Percentiles rank a stretch among this genome's conserved stretches.
Evolutionary conservation across 2,113 vertebrate species (phyloP).

Genomic region (Peromyscus maniculatus): DNA sequence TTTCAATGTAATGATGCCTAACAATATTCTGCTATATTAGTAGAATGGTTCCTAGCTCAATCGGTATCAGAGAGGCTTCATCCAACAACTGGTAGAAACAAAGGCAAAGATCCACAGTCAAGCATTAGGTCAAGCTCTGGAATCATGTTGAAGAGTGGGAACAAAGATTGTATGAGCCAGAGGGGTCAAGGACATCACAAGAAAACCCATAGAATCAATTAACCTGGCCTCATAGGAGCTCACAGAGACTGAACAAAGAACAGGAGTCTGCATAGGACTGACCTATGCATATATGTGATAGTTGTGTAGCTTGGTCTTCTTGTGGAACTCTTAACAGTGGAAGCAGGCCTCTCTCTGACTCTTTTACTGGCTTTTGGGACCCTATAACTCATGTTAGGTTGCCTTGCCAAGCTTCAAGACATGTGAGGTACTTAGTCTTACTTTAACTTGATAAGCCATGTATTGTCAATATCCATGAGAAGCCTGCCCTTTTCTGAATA

Average conservation of each 20-base stretch:
- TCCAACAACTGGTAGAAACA: background rate
- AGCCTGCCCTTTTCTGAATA: background rate
- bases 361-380: background rate
- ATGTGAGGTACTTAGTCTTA: background rate
- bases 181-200: background rate
- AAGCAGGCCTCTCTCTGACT: background rate
- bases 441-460: background rate
- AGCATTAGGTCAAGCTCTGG: background rate
- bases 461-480: background rate
- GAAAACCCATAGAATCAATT: background rate
- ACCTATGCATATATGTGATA: background rate
- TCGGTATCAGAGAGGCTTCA: background rate
- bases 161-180: fast-evolving
- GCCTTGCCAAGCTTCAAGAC: background rate
- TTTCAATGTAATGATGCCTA: background rate
- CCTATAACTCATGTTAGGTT: background rate
- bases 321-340: background rate
- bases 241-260: background rate
- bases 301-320: background rate
- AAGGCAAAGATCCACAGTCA: background rate
- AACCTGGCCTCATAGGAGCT: background rate
- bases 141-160: background rate
- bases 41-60: background rate
- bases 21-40: background rate
- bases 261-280: background rate